Percentiles rank a stretch among this genome's conserved stretches.
Conservation (phyloP, 2,113 vertebrate genomes). For the Rhinopomastus cyanomelas region DNA sequence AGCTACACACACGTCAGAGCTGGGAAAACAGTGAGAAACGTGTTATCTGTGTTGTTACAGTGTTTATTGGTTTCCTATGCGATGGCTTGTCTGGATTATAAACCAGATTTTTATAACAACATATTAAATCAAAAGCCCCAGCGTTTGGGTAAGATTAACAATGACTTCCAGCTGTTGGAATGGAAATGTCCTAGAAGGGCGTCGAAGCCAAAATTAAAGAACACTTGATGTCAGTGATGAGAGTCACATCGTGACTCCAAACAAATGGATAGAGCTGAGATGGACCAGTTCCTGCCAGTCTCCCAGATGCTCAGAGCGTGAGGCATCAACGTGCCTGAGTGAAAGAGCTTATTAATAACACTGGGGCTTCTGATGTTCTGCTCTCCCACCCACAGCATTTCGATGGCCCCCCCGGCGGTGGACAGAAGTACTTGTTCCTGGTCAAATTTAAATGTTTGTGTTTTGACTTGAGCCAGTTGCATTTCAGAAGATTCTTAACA, state of each 20-base stretch:
- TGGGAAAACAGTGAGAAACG: background rate
- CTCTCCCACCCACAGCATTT: background rate
- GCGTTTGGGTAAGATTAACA: background rate
- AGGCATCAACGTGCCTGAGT: background rate
- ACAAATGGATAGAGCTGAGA: background rate
- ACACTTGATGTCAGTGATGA: background rate
- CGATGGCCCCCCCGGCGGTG: background rate
- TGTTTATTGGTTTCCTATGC: constrained; percentile 38
- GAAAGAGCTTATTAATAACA: fast-evolving
- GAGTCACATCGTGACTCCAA: background rate
- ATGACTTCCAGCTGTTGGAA: constrained; percentile 35
- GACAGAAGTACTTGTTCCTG: background rate
- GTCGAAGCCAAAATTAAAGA: background rate
- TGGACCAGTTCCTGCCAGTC: background rate
- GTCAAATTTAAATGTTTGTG: background rate
- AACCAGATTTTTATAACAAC: background rate
- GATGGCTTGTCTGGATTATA: background rate
- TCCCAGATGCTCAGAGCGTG: background rate
- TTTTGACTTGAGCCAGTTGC: background rate
- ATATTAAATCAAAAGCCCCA: background rate
- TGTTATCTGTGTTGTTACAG: background rate
- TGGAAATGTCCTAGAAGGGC: background rate
- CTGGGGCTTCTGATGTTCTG: background rate
- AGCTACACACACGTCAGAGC: background rate
- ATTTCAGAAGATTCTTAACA: background rate